Base-by-base conservation (phyloP, 2,113 vertebrate genomes). In the Corydoras maculifer region DNA sequence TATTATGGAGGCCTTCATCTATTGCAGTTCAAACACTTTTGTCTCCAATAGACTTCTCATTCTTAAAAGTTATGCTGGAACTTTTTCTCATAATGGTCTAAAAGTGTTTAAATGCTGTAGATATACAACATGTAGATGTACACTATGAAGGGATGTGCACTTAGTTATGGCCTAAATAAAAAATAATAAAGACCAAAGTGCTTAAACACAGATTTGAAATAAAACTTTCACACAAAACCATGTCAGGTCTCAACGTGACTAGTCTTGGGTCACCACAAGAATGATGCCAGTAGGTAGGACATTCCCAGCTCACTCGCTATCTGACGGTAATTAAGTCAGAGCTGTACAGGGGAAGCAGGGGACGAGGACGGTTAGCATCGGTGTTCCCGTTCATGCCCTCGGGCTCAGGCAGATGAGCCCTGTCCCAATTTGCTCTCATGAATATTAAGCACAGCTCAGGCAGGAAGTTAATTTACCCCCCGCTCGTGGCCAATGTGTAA, bases 401-500 rank as follows among this genome's bases (percentile, higher is more conserved):
- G 78, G 87, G 88, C 79, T 79, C 82, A 73, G 72, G 64, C 75
- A 49, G 71, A 54, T 76, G 71, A 43, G 29, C 82, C 74, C 78
- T 82, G 85, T 84, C 74, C 84, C 87, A 90, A 89, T 89, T 90
- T 90, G 85, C 82, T 84, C 82, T 90, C 87, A 89, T 89, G 87
- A 90, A 91, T 90, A 91, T 87, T 83, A 81, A 87, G 81, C 71
- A 68, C 69, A 74, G 70, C 79, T 79, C 76, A 49, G 80, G 67
- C 77, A 81, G 3, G 70, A 73, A 77, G 66, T 70, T 79, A 68
- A 75, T 79, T 54, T 69, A 66, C 67, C 69, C 61, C 64, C 77
- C 49, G 8, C 65, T 72, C 69, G n/a, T 25, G 57, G 79, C 73
- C 63, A 54, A 82, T 75, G 84, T 86, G 85, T 87, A 87, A 70